A percentile compares a stretch with the other conserved stretches of the same genome.
Evolutionary conservation across 1,140 invertebrate genomes (phyloP).

Genomic region (Drosophila yakuba): DNA sequence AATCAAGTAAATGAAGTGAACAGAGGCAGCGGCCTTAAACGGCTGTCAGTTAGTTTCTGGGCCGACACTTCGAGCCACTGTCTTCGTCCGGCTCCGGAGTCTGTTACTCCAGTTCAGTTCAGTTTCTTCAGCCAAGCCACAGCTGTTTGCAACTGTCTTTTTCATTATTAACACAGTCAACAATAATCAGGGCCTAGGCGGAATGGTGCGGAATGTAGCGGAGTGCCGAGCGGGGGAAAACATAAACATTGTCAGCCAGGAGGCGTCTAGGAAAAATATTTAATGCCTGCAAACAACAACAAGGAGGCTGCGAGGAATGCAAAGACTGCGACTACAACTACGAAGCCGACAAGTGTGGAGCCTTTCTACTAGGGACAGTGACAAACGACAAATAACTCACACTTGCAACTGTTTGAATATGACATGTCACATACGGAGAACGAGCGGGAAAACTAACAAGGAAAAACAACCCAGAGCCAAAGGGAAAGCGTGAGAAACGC

Average conservation of each 20-base stretch:
- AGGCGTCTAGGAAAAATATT: conserved; percentile 78
- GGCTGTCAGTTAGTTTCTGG: conserved; percentile 47
- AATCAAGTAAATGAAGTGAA: conserved; percentile 17
- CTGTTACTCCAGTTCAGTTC: conserved; percentile 22
- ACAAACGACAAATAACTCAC: conserved; percentile 79
- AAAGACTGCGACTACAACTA: conserved; percentile 43
- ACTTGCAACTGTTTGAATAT: conserved; percentile 78
- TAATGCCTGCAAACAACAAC: conserved; percentile 77
- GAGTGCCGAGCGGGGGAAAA: conserved; percentile 36
- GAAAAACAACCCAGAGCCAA: conserved; percentile 12
- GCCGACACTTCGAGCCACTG: conserved; percentile 26
- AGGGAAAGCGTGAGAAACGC: conserved; percentile 37
- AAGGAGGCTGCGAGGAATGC: conserved; percentile 42
- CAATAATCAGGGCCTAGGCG: conserved; percentile 75
- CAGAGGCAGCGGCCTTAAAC: conserved; percentile 22
- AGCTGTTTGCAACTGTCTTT: conserved; percentile 76
- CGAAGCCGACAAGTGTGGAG: not conserved
- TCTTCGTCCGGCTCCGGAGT: conserved; percentile 18
- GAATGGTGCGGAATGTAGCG: conserved; percentile 13
- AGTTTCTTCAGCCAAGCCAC: conserved; percentile 49
- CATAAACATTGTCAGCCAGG: conserved; percentile 63
- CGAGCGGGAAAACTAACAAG: conserved; percentile 24
- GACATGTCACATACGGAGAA: conserved; percentile 64
- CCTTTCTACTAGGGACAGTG: conserved; percentile 34
- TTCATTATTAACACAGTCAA: conserved; percentile 78